Evolutionary conservation across 2,113 vertebrate genomes (phyloP).

Genomic region (Zeus faber): DNA sequence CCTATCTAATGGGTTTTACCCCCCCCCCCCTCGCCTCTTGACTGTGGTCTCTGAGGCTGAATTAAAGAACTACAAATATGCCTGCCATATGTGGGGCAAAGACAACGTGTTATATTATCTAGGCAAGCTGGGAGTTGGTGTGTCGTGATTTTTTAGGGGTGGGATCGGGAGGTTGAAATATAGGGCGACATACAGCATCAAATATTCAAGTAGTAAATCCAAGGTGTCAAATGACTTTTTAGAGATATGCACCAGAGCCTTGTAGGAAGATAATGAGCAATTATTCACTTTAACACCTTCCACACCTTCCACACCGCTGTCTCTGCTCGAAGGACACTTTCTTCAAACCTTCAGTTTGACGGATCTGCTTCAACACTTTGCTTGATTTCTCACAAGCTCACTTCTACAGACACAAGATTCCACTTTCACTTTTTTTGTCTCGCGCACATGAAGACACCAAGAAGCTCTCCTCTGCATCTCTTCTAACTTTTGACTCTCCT

Average conservation of each 20-base stretch:
- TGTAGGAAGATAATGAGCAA: too few relatives aligned
- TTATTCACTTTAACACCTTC: too few relatives aligned
- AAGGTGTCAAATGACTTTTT: constrained; percentile 16
- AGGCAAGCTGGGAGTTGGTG: constrained; percentile 44
- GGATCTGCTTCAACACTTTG: background rate
- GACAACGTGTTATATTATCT: constrained; percentile 20
- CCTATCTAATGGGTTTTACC: constrained; percentile 38
- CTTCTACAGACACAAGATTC: background rate
- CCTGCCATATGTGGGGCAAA: constrained; percentile 20
- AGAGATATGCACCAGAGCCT: too few relatives aligned
- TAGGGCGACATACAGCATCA: constrained; percentile 1
- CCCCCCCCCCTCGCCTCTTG: constrained; percentile 4
- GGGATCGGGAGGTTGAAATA: constrained; percentile 17
- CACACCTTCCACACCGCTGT: background rate
- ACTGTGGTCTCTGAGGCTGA: constrained; percentile 47
- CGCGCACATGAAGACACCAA: background rate
- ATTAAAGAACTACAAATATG: constrained; percentile 62
- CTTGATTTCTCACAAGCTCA: background rate
- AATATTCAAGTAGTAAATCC: constrained; percentile 11
- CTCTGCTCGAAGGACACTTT: background rate
- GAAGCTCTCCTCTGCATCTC: constrained; percentile 6
- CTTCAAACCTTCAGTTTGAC: background rate
- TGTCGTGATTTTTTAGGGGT: constrained; percentile 26
- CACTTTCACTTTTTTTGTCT: background rate
- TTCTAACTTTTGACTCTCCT: constrained; percentile 10